Evolutionary conservation across 2,888 invertebrate species (phyloP), one percentile per base, ranked within the genome.

Genomic region (Pyrrhia umbra): DNA sequence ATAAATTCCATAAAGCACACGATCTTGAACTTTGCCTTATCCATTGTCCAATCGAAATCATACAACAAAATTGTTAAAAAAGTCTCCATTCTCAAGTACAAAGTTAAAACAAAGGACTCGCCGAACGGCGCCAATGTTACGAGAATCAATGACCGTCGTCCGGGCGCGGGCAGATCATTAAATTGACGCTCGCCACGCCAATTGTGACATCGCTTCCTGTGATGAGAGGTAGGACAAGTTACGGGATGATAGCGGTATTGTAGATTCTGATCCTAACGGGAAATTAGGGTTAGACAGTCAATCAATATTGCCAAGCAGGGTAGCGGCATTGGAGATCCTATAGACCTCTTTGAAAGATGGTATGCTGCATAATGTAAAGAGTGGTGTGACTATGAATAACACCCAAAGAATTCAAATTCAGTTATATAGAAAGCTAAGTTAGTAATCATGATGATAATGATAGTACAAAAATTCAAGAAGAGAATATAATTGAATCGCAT

Each of bases 131-230:
- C 92, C 92, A 88, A 87, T 87, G 85, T 77, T 82, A 75, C 82
- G 85, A 83, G 93, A 92, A 93, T 93, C 94, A 93, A 92, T 93
- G 94, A 89, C 90, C 92, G 89, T 75, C 93, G 93, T 92, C 93
- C 94, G 92, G 90, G 87, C 88, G 87, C 89, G 87, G 81, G 88
- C 86, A 81, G 87, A 86, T 86, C 88, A 86, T 90, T 90, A 92
- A 93, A 92, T 94, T 92, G 93, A 88, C 90, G 88, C 86, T 88
- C 92, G 88, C 91, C 88, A 89, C 90, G 88, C 85, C 94, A 94
- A 94, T 94, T 94, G 94, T 90, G 85, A 84, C 88, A 88, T 88
- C 82, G 90, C 91, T 94, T 94, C 94, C 94, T 94, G 94, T 90
- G 83, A 81, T 79, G 66, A 67, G 70, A 64, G 69, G 61, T 69